phyloP scores from a whole-genome alignment of 2,113 vertebrate genomes.

The Antennarius striatus region DNA sequence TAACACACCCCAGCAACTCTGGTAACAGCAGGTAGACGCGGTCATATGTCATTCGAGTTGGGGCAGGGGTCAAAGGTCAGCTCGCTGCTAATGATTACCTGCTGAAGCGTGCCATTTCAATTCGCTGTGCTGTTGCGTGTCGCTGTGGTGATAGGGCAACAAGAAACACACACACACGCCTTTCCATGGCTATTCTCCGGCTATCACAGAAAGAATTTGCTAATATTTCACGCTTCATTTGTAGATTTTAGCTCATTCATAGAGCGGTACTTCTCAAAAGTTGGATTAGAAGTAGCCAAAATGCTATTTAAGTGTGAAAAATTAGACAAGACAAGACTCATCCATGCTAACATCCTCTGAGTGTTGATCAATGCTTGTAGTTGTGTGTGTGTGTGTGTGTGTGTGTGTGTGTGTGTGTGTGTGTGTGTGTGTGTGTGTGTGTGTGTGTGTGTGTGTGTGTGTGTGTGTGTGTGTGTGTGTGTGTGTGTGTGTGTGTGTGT shows the following conservation, averaged over 20 bases:
- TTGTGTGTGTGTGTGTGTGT: background rate
- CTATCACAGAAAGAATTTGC: too few relatives aligned
- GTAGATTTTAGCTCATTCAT: too few relatives aligned
- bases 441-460: background rate
- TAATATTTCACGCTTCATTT: too few relatives aligned
- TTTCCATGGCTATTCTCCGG: too few relatives aligned
- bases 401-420: background rate
- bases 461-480: too few relatives aligned
- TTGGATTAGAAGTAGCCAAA: too few relatives aligned
- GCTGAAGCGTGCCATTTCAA: conserved; percentile 34
- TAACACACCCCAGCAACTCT: conserved; percentile 25
- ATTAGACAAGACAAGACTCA: too few relatives aligned
- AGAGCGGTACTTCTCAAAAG: too few relatives aligned
- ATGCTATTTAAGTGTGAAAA: too few relatives aligned
- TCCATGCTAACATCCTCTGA: too few relatives aligned
- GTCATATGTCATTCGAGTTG: conserved; percentile 50
- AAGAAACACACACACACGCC: conserved; percentile 8
- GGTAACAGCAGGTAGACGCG: conserved; percentile 61
- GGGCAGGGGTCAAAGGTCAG: conserved; percentile 56
- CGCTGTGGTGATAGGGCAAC: conserved; percentile 36
- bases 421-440: background rate
- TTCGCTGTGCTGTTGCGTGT: conserved; percentile 48
- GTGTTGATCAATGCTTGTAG: too few relatives aligned
- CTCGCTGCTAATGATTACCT: conserved; percentile 52
- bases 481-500: too few relatives aligned